Evolutionary conservation across 2,888 invertebrate species (phyloP).

Genomic region (Cephus runcator): DNA sequence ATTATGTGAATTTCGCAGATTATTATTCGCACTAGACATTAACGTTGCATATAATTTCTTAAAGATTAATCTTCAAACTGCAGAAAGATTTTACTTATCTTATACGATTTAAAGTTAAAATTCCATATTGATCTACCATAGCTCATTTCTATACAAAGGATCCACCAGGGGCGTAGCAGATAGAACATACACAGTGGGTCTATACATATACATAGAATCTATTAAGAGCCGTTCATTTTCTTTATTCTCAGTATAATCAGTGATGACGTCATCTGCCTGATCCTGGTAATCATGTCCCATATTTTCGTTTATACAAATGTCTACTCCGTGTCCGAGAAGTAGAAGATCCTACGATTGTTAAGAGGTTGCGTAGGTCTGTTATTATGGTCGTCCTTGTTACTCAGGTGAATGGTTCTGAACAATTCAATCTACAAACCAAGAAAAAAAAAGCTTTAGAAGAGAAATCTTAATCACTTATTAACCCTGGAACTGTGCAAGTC

Average conservation of each 20-base stretch:
- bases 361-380: slow-evolving; percentile 33
- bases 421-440: background rate
- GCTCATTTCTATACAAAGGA: background rate
- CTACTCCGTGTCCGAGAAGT: background rate
- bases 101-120: background rate
- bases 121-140: background rate
- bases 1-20: background rate
- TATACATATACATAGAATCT: background rate
- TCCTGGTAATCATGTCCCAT: background rate
- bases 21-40: background rate
- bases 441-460: background rate
- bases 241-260: background rate
- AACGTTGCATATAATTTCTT: background rate
- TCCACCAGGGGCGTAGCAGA: background rate
- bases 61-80: background rate
- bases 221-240: background rate
- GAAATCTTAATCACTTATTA: background rate
- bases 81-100: background rate
- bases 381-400: slow-evolving; percentile 22
- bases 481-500: too few relatives aligned
- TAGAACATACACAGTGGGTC: background rate
- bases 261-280: background rate
- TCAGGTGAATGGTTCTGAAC: background rate
- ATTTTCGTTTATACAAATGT: background rate
- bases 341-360: slow-evolving; percentile 30